phyloP scores from a whole-genome alignment of 2,113 vertebrate species.

The Pelmatolapia mariae region DNA sequence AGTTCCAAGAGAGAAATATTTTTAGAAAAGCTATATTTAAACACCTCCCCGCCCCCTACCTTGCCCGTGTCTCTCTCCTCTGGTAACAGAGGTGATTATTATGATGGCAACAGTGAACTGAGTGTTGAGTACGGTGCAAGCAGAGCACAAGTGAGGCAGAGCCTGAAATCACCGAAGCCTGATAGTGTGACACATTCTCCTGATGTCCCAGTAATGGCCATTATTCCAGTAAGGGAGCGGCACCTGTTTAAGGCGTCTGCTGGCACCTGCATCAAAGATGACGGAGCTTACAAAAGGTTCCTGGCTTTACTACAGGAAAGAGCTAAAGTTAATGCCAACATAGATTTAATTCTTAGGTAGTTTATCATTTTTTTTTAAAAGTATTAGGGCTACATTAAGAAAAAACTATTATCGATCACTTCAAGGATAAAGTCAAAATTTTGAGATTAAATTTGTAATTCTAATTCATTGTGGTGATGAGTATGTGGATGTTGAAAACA shows the following conservation, averaged over 20 bases:
- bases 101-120: not conserved
- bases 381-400: not conserved
- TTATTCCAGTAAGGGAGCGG: not conserved
- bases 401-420: not conserved
- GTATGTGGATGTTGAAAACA: not conserved
- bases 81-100: slow-evolving; percentile 16
- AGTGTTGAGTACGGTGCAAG: not conserved
- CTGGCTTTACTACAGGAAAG: not conserved
- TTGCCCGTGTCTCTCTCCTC: not conserved
- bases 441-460: not conserved
- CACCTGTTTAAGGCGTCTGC: not conserved
- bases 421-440: not conserved
- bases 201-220: not conserved
- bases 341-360: not conserved
- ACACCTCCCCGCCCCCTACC: slow-evolving; percentile 4
- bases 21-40: slow-evolving; percentile 45
- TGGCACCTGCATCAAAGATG: not conserved
- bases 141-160: not conserved
- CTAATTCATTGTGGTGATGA: not conserved
- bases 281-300: not conserved
- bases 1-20: slow-evolving; percentile 29
- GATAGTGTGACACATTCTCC: not conserved
- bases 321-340: not conserved
- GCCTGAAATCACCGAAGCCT: not conserved
- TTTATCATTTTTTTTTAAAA: not conserved